Base-by-base conservation (phyloP, 2,113 vertebrate species). In the Pholis gunnellus region DNA sequence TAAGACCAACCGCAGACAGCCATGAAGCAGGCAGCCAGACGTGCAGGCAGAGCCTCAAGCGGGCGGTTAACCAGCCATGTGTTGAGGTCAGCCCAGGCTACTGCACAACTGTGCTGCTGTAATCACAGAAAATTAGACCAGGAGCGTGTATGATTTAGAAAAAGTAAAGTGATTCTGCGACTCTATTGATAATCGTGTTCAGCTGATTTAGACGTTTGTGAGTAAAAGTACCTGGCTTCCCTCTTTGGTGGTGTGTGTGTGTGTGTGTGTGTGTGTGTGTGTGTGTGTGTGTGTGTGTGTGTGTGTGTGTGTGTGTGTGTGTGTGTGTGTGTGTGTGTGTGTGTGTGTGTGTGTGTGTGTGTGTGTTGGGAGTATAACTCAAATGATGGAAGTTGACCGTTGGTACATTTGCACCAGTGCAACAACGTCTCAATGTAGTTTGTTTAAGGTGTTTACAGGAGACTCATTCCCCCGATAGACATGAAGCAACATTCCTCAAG, bases 71-170 rank as follows among this genome's bases (percentile, higher is more conserved):
- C 60, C n/a, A n/a, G n/a, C n/a, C 68, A 44, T 79, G 68, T 63
- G 67, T 25, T 22, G 27, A 76, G 81, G 67, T 82, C 71, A 75
- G 36, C 4, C 38, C 22, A 64, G 75, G 83, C 34, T 13, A 50
- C 60, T 11, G 57, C 50, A 44, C 29, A 50, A 57, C n/a, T 63
- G 15, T 27, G 70, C 74, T 34, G 68, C 52, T 40, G 6, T 68
- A 79, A 79, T 82, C 75, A 57, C 75, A 72, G 60, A 64, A 61
- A 75, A 75, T 56, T 2, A 64, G 60, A 6, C 72, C 46, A 25
- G 22, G 9, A 27, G 38, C 48, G 63, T 46, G 68, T 63, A 61
- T 63, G 18, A 52, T 46, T 72, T 2, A 15, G 34, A 22, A n/a
- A 67, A 78, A 52, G 27, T 46, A 38, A 38, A 15, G 34, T 46